Percentiles rank a stretch among this genome's conserved stretches.
phyloP scores from a whole-genome alignment of 2,888 invertebrate species.

The Oligia latruncula region DNA sequence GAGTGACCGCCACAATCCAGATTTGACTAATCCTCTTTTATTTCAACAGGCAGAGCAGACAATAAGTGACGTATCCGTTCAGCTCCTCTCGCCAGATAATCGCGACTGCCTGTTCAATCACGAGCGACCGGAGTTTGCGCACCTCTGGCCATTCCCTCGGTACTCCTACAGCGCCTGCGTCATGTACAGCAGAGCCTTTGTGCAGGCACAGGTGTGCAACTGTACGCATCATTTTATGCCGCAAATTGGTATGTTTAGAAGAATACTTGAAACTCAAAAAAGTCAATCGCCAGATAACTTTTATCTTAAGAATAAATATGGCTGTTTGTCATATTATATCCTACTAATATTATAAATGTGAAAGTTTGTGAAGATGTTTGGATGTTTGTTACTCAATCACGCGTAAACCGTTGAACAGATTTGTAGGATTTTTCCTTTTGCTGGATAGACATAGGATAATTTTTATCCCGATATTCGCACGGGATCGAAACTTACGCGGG shows the following conservation, averaged over 20 bases:
- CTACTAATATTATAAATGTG: too few relatives aligned
- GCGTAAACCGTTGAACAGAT: too few relatives aligned
- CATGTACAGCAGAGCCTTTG: slow-evolving; percentile 89
- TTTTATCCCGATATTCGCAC: too few relatives aligned
- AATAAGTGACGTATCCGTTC: slow-evolving; percentile 90
- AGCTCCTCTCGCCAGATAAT: slow-evolving; percentile 82
- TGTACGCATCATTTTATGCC: slow-evolving; percentile 92
- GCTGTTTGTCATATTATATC: background rate
- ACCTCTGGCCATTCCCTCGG: slow-evolving; percentile 84
- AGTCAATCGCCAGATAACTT: background rate
- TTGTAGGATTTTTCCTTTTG: too few relatives aligned
- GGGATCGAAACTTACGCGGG: too few relatives aligned
- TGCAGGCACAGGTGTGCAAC: slow-evolving; percentile 89
- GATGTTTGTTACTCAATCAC: too few relatives aligned
- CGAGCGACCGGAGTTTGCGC: slow-evolving; percentile 85
- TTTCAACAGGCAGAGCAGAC: slow-evolving; percentile 89
- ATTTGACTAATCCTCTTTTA: background rate
- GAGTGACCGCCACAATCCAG: too few relatives aligned
- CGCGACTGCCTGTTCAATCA: slow-evolving; percentile 90
- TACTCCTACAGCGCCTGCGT: slow-evolving; percentile 91
- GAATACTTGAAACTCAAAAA: background rate
- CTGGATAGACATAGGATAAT: too few relatives aligned
- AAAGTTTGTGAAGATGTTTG: too few relatives aligned
- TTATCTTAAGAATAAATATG: background rate
- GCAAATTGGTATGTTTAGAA: slow-evolving; percentile 82